These are phyloP conservation scores for Chironomus riparius DNA, from an alignment of 2,888 invertebrate species.

Conservation along the genomic window DNA sequence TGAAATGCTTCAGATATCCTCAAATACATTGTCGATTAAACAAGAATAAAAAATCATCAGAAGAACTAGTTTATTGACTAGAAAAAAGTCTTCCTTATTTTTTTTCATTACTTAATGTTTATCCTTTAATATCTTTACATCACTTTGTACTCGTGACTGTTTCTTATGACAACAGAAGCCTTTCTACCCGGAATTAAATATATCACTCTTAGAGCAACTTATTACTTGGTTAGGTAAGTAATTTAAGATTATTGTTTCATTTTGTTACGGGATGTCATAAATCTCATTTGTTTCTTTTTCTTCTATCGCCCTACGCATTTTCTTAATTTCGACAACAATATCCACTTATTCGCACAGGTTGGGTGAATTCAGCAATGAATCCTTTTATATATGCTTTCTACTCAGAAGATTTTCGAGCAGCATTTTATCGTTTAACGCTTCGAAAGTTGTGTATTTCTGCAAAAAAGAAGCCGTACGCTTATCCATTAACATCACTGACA, in stretches of 20 bases:
- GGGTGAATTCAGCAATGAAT: conserved; percentile 85
- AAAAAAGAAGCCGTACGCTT: conserved; percentile 30
- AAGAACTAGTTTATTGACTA: no score
- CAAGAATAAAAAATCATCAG: no score
- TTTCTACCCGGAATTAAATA: conserved; percentile 7
- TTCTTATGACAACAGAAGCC: neutral
- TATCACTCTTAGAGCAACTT: conserved; percentile 33
- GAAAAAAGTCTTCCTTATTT: no score
- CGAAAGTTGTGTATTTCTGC: conserved; percentile 38
- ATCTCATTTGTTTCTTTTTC: neutral
- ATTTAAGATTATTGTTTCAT: no score
- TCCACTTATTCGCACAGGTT: conserved; percentile 41
- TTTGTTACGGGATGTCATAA: neutral
- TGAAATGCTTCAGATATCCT: neutral
- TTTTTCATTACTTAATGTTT: no score
- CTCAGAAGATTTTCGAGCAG: conserved; percentile 76
- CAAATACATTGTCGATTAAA: no score
- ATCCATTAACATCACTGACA: conserved; percentile 21
- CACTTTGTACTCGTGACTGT: neutral
- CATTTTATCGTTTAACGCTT: conserved; percentile 72
- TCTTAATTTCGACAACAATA: neutral
- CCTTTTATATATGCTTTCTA: conserved; percentile 88
- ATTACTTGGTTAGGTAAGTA: conserved; percentile 64
- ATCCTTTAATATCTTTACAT: neutral
- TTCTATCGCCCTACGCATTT: neutral